Conservation (phyloP, 1,140 invertebrate species). For the Zaprionus vittiger region DNA sequence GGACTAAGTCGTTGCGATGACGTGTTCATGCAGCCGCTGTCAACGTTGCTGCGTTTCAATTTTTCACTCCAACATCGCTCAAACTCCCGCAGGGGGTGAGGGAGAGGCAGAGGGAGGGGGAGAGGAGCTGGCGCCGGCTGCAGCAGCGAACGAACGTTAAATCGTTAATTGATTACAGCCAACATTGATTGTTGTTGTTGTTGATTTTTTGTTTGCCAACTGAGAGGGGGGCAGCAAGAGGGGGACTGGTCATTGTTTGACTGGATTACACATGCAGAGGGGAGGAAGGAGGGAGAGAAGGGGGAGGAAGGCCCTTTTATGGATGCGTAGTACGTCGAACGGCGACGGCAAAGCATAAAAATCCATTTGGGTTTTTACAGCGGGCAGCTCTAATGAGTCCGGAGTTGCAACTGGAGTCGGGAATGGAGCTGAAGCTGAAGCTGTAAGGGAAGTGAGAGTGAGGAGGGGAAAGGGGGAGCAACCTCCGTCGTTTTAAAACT, state of each 20-base stretch:
- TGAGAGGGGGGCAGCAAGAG: no score
- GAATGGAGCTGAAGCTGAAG: not conserved
- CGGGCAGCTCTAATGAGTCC: constrained; percentile 47
- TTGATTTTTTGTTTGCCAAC: constrained; percentile 45
- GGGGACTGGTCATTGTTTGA: constrained; percentile 41
- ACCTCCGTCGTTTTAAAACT: constrained; percentile 67
- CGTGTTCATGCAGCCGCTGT: constrained; percentile 74
- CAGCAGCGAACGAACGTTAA: constrained; percentile 67
- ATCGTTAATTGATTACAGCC: constrained; percentile 81
- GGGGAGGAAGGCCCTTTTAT: constrained; percentile 19
- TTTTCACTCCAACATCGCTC: constrained; percentile 39
- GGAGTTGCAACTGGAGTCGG: not conserved
- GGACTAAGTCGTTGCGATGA: constrained; percentile 47
- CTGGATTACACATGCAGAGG: constrained; percentile 47
- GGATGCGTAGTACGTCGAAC: constrained; percentile 20
- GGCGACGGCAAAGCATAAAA: constrained; percentile 47
- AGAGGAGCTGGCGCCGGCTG: constrained; percentile 56
- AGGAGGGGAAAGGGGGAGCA: not conserved
- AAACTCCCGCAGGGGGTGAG: not conserved
- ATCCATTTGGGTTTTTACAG: constrained; percentile 51
- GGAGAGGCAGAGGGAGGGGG: not conserved
- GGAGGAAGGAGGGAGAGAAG: not conserved
- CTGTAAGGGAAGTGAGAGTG: not conserved
- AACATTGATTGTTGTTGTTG: constrained; percentile 82
- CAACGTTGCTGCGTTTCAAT: constrained; percentile 62